Conservation (phyloP, 2,888 invertebrate species). For the Cactoblastis cactorum region DNA sequence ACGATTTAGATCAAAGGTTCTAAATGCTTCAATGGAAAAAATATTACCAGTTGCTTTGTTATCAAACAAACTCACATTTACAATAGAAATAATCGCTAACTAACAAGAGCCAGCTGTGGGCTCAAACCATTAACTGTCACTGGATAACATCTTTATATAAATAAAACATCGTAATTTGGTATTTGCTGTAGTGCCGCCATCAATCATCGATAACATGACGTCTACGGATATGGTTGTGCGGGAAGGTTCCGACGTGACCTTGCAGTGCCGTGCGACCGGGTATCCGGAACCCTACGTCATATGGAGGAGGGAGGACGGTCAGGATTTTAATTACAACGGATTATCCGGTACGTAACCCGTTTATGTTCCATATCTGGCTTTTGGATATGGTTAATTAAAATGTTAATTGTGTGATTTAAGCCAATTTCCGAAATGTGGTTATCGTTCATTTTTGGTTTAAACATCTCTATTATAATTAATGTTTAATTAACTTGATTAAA, state of each 20-base stretch:
- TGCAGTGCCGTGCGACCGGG: slow-evolving; percentile 92
- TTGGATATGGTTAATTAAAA: not conserved
- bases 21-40: not conserved
- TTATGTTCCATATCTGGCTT: not conserved
- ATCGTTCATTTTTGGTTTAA: too few species aligned
- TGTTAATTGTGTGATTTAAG: not conserved
- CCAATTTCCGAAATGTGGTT: too few species aligned
- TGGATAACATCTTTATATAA: not conserved
- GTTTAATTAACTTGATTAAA: not conserved
- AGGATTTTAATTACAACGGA: slow-evolving; percentile 92
- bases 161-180: slow-evolving; percentile 5
- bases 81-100: not conserved
- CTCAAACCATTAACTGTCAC: not conserved
- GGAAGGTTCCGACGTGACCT: slow-evolving; percentile 91
- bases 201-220: slow-evolving; percentile 93
- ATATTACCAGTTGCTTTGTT: not conserved
- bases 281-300: slow-evolving; percentile 95
- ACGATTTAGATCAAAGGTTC: not conserved
- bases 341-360: slow-evolving; percentile 82
- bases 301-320: slow-evolving; percentile 94
- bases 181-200: slow-evolving; percentile 87
- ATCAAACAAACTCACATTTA: not conserved
- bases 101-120: not conserved
- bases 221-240: slow-evolving; percentile 95
- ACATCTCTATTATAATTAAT: too few species aligned